Evolutionary conservation across 1,140 invertebrate species (phyloP).

Genomic region (Panagrolaimus sp.): DNA sequence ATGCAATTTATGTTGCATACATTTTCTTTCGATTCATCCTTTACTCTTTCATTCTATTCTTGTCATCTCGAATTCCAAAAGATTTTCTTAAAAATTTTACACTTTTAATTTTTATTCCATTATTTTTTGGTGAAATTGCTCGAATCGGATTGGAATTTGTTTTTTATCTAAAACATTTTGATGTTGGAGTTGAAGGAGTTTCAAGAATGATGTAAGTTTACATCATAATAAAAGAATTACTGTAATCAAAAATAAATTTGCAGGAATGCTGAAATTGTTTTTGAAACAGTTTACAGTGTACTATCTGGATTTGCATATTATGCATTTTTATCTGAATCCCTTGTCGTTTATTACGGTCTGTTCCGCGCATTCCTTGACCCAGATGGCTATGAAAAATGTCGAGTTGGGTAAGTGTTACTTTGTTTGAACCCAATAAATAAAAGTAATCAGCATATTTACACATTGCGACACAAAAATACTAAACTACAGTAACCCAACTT

Average conservation of each 20-base stretch:
- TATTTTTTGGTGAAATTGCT: not conserved
- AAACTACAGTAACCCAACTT: not conserved
- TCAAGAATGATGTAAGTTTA: constrained; percentile 6
- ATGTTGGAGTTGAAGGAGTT: not conserved
- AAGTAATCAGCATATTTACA: too few relatives aligned
- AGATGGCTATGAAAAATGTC: not conserved
- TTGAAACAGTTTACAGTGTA: not conserved
- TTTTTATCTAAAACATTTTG: constrained; percentile 15
- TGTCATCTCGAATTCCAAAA: not conserved
- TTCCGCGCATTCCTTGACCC: constrained; percentile 1
- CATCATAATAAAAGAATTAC: not conserved
- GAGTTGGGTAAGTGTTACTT: constrained; percentile 7
- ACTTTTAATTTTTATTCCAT: not conserved
- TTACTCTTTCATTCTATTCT: constrained; percentile 1
- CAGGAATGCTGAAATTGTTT: not conserved
- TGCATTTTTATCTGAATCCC: not conserved
- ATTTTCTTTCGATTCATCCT: constrained; percentile 9
- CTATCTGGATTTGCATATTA: not conserved
- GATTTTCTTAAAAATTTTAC: constrained; percentile 9
- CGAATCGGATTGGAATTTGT: not conserved
- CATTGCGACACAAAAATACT: too few relatives aligned
- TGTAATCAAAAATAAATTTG: not conserved
- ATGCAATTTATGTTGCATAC: not conserved
- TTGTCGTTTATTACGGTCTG: constrained; percentile 1
- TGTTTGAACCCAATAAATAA: too few relatives aligned